Base-by-base conservation (phyloP, 1,140 invertebrate genomes). In the Cheumatopsyche charites region DNA sequence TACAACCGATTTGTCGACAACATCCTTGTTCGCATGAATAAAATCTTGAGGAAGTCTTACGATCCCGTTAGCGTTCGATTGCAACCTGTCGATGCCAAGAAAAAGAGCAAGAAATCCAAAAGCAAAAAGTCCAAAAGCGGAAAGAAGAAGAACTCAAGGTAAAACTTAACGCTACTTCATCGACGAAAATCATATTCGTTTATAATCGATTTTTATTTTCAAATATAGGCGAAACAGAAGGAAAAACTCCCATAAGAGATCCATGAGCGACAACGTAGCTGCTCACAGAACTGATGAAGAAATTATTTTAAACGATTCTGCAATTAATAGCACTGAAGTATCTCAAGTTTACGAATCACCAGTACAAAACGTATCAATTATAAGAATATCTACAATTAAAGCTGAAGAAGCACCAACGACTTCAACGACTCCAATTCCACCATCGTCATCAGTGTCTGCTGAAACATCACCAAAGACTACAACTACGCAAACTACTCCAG, bases 1-100 rank as follows among this genome's bases (percentile, higher is more conserved):
- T 92, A 94, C 82, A 94, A 94, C 81, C 87, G 88, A 75, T 94
- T 92, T 79, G 89, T 94, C 41, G 92, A 94, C 79, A 91, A 88
- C 73, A 92, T 93, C 74, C 84, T 94, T 49, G 88, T 87, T 25
- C 87, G 90, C 71, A 92, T 94, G 79, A 94, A 94, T 80, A 88
- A 88, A 74, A 90, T 93, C 58, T 80, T 94, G 55, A 85, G 88
- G 11, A 86, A 87, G 52, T 92, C 90, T 52, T 94, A 93, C 78
- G 92, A 94, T 79, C 92, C 92, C 0, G 92, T 94, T 42, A 91
- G 89, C 55, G 92, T 94, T 0, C 90, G 91, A 77, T 80, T 94
- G n/a, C 87, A 90, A 47, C 88, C 86, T 5, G 83, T 87, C 9
- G 85, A 84, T 61, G 78, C 81, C 15, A 87, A 81, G 75, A 87